Percentiles rank a stretch among this genome's conserved stretches.
Evolutionary conservation across 2,797 vertebrate species (phyloP).

Genomic region (Onychomys torridus): DNA sequence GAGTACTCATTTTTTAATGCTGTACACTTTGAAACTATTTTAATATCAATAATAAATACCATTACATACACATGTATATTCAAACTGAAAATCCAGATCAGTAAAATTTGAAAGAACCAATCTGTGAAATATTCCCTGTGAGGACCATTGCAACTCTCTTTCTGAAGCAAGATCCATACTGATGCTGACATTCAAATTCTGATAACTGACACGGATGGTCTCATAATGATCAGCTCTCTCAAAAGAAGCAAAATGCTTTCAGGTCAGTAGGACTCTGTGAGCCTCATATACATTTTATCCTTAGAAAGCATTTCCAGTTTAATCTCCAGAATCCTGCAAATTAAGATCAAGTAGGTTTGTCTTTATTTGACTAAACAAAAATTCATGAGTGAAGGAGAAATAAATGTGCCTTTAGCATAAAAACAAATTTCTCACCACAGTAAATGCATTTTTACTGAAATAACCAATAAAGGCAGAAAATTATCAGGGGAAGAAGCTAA

Average conservation of each 20-base stretch:
- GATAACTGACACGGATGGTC: no score
- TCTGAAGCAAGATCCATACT: neutral
- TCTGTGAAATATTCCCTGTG: neutral
- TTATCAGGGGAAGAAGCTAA: neutral
- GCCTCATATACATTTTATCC: neutral
- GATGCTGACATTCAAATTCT: neutral
- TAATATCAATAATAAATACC: neutral
- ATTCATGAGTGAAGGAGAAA: conserved; percentile 18
- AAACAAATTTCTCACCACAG: neutral
- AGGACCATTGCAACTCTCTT: neutral
- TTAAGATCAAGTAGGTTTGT: neutral
- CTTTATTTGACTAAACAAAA: neutral
- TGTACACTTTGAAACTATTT: neutral
- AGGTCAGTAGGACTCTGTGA: no score
- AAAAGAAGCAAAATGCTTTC: neutral
- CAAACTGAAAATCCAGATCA: neutral
- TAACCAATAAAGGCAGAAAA: neutral
- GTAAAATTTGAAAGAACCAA: neutral
- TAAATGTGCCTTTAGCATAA: neutral
- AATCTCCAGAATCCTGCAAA: neutral
- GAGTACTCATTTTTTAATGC: neutral
- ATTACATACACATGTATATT: neutral
- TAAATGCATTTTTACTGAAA: neutral
- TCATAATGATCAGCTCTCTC: neutral
- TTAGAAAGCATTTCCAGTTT: neutral